A percentile compares a stretch with the other conserved stretches of the same genome.
These are phyloP conservation scores for Actinia equina DNA, from an alignment of 64 coral and sea anemone genomes.

Conservation along the genomic window DNA sequence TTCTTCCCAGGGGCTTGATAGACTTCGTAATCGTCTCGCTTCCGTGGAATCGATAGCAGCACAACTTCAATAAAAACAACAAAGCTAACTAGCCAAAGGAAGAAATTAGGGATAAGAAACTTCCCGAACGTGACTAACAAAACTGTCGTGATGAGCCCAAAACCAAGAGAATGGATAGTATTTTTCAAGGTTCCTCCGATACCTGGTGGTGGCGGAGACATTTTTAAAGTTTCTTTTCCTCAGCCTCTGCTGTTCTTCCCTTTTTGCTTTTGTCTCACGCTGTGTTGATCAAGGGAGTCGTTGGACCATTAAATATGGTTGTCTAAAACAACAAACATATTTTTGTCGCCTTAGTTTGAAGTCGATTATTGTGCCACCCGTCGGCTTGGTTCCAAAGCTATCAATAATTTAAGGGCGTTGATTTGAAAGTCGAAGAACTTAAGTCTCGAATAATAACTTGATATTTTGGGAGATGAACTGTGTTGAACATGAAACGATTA, in stretches of 20 bases:
- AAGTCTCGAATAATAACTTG: background rate
- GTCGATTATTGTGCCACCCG: background rate
- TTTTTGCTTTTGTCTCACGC: background rate
- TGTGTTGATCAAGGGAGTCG: conserved; percentile 14
- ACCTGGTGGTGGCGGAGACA: background rate
- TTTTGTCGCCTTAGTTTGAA: background rate
- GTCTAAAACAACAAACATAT: background rate
- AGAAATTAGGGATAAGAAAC: background rate
- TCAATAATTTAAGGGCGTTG: background rate
- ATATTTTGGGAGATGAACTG: background rate
- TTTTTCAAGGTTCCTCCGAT: conserved; percentile 20
- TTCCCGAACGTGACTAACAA: conserved; percentile 4
- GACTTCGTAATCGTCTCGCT: background rate
- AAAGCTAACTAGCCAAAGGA: background rate
- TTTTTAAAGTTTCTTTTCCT: too few relatives aligned
- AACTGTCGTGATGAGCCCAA: conserved; percentile 13
- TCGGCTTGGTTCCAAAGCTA: background rate
- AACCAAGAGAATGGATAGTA: conserved; percentile 16
- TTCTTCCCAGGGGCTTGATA: conserved; percentile 11
- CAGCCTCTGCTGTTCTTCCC: background rate
- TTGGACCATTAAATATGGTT: background rate
- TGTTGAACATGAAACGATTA: too few relatives aligned
- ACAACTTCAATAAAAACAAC: conserved; percentile 2
- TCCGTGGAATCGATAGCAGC: background rate
- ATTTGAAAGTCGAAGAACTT: background rate